Conservation (phyloP, 2,888 invertebrate genomes). For the Orgyia antiqua region DNA sequence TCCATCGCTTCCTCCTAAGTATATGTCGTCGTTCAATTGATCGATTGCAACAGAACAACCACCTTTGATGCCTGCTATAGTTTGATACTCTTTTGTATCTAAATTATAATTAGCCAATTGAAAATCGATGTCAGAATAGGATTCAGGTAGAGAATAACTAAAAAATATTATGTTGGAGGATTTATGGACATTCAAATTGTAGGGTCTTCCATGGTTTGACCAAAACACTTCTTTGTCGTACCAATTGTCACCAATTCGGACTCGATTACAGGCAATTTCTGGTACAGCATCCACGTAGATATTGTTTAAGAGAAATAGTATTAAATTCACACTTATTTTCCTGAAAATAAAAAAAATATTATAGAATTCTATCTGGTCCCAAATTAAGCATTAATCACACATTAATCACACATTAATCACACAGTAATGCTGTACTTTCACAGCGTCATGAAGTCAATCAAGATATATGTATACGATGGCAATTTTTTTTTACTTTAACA, state of each 20-base stretch:
- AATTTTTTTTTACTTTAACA: too few relatives aligned
- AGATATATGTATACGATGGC: too few relatives aligned
- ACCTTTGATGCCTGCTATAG: slow-evolving; percentile 45
- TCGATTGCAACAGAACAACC: slow-evolving; percentile 54
- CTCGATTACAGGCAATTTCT: slow-evolving; percentile 33
- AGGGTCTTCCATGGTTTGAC: slow-evolving; percentile 38
- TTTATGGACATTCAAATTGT: slow-evolving; percentile 46
- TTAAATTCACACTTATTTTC: too few relatives aligned
- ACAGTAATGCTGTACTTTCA: too few relatives aligned
- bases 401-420: too few relatives aligned
- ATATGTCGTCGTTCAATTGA: slow-evolving; percentile 42
- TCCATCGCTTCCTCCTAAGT: slow-evolving; percentile 54
- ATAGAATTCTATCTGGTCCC: too few relatives aligned
- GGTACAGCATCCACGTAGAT: slow-evolving; percentile 13
- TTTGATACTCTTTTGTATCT: slow-evolving; percentile 37
- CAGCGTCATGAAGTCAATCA: too few relatives aligned
- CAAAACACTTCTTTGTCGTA: slow-evolving; percentile 42
- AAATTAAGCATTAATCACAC: too few relatives aligned
- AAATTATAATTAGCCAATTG: slow-evolving; percentile 44
- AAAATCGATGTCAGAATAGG: slow-evolving; percentile 47
- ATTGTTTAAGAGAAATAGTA: slow-evolving; percentile 9
- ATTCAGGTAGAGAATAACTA: slow-evolving; percentile 41
- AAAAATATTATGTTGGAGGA: slow-evolving; percentile 46
- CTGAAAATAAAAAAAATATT: too few relatives aligned
- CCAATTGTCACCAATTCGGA: slow-evolving; percentile 42